Conservation (phyloP, 1,140 invertebrate genomes). For the Drosophila mauritiana region DNA sequence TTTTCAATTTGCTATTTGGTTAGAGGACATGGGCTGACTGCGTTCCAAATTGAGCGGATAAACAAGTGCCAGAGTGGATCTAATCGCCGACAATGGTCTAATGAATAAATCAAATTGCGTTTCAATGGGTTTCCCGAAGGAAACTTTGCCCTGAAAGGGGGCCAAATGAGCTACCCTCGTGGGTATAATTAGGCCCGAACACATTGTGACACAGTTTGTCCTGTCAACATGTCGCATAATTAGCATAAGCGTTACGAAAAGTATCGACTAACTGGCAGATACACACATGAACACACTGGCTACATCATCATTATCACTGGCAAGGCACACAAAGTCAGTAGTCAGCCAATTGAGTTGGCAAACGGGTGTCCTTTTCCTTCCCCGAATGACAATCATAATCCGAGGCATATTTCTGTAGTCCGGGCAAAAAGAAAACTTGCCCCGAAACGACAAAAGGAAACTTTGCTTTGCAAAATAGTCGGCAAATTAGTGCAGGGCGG, state of each 20-base stretch:
- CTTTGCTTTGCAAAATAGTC: conserved; percentile 71
- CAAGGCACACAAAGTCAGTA: conserved; percentile 8
- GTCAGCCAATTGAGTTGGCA: conserved; percentile 28
- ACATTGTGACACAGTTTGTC: conserved; percentile 64
- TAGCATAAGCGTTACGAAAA: conserved; percentile 75
- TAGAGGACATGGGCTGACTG: conserved; percentile 54
- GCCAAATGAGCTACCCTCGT: conserved; percentile 23
- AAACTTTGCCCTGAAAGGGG: not conserved
- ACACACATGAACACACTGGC: conserved; percentile 9
- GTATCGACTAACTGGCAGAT: conserved; percentile 66
- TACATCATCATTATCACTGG: conserved; percentile 1
- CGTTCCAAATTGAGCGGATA: conserved; percentile 68
- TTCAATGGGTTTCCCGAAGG: conserved; percentile 21
- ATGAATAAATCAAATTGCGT: conserved; percentile 56
- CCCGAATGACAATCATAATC: conserved; percentile 56
- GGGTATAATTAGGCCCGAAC: conserved; percentile 66
- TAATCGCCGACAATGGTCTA: conserved; percentile 50
- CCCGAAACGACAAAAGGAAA: conserved; percentile 71
- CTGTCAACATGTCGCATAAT: conserved; percentile 76
- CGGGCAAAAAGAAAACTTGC: conserved; percentile 65
- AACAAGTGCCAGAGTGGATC: conserved; percentile 41
- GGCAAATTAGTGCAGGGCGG: conserved; percentile 64
- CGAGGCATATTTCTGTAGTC: conserved; percentile 61
- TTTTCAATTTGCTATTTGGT: conserved; percentile 76
- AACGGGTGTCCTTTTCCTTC: conserved; percentile 1